Evolutionary conservation across 1,140 invertebrate species (phyloP).

Genomic region (Platorchestia sp.): DNA sequence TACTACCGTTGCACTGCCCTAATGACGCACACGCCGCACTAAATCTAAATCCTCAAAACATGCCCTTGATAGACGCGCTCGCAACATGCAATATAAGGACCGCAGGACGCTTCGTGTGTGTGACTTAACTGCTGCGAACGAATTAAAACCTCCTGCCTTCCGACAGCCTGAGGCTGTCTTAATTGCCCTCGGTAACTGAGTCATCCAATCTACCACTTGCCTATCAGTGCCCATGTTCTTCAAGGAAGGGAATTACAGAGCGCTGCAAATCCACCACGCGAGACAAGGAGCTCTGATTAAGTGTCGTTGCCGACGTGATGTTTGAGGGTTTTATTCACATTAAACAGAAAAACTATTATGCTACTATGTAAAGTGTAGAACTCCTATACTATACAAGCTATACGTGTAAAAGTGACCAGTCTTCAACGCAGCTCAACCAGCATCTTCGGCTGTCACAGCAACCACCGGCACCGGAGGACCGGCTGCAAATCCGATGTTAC

Average conservation of each 20-base stretch:
- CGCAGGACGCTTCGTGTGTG: background rate
- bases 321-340: background rate
- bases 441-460: background rate
- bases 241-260: background rate
- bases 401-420: background rate
- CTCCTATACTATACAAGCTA: background rate
- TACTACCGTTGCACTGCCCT: conserved; percentile 36
- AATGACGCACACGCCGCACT: conserved; percentile 41
- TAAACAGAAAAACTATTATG: background rate
- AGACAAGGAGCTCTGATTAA: background rate
- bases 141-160: background rate
- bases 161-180: background rate
- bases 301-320: too few species aligned
- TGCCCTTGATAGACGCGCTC: conserved; percentile 34
- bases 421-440: background rate
- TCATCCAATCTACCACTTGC: background rate
- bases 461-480: too few species aligned
- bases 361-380: background rate
- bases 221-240: background rate
- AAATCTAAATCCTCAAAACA: conserved; percentile 52
- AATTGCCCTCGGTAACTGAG: conserved; percentile 6
- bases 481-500: background rate
- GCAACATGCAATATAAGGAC: conserved; percentile 10
- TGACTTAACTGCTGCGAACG: conserved; percentile 19
- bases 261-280: background rate